Evolutionary conservation across 2,888 invertebrate species (phyloP).

Genomic region (Zeuzera pyrina): DNA sequence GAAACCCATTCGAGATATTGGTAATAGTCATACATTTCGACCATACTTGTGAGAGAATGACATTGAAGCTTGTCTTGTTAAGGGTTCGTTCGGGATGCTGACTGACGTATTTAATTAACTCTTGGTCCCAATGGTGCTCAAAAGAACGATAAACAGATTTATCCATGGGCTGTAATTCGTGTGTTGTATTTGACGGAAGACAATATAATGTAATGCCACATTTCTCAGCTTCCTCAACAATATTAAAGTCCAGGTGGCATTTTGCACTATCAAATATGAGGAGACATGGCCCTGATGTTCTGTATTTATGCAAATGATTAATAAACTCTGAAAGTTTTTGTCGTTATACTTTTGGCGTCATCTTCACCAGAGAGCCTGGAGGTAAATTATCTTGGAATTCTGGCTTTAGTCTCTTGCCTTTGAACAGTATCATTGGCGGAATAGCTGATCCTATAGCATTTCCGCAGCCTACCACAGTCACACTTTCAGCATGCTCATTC

Average conservation of each 20-base stretch:
- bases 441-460: constrained; percentile 11
- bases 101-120: constrained; percentile 12
- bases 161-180: constrained; percentile 17
- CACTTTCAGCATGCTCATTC: constrained; percentile 11
- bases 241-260: constrained; percentile 14
- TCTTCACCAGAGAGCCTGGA: constrained; percentile 10
- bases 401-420: constrained; percentile 13
- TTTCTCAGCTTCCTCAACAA: constrained; percentile 16
- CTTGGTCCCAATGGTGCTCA: constrained; percentile 16
- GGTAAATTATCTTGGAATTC: constrained; percentile 15
- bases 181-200: constrained; percentile 14
- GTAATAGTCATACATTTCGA: constrained; percentile 13
- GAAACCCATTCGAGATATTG: constrained; percentile 16
- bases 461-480: constrained; percentile 11
- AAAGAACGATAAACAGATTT: constrained; percentile 16
- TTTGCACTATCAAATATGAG: constrained; percentile 16
- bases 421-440: constrained; percentile 14
- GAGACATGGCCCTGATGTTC: constrained; percentile 13
- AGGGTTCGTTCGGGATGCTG: constrained; percentile 11
- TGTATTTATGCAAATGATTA: constrained; percentile 15
- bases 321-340: constrained; percentile 15
- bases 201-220: constrained; percentile 15
- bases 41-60: constrained; percentile 14
- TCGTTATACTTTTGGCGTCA: constrained; percentile 16
- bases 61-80: constrained; percentile 15